Base-by-base conservation (phyloP, 2,797 vertebrate species). In the Betta splendens region DNA sequence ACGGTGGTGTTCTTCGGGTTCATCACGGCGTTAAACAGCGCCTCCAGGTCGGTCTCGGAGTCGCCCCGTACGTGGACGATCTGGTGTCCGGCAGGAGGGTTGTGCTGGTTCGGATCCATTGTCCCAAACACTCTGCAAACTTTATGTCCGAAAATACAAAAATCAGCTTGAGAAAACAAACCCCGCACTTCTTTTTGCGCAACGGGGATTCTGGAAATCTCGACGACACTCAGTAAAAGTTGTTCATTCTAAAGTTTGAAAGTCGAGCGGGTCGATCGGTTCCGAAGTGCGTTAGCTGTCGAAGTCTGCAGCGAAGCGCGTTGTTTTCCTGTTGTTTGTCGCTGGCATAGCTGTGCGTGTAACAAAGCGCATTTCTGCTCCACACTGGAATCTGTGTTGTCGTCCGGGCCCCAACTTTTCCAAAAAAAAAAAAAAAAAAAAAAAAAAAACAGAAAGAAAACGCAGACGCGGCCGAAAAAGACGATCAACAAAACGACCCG, bases 21-120 rank as follows among this genome's bases (percentile, higher is more conserved):
- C 95, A 98, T 98, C 86, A 97, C 96, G 76, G 95, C 95, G 86
- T 97, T 98, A 78, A 98, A 98, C 9, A 98, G 96, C 59, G 95
- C 93, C 92, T 98, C 96, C 90, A 97, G 83, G 81, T 98, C 96
- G 26, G 95, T 98, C 90, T 98, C 95, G 0, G 96, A 98, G 89
- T 98, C 96, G 53, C 96, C 95, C 68, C 96, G 94, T 72, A 98
- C 95, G 60, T 98, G 96, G 79, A 98, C 93, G 83, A 97, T 94
- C 57, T 98, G 96, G 87, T 98, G 95, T 44, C 95, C 95, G 50
- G 91, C 95, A 9, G 95, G 95, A 50, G 95, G 95, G 70, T 89
- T 92, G 64, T 90, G 93, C 84, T 91, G 93, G 78, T 88, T 92
- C 64, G 92, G 93, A 86, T 94, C 93, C 93, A 94, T 94, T 67